A percentile compares a stretch with the other conserved stretches of the same genome.
phyloP scores from a whole-genome alignment of 2,113 vertebrate genomes.

The Proterorhinus semilunaris region DNA sequence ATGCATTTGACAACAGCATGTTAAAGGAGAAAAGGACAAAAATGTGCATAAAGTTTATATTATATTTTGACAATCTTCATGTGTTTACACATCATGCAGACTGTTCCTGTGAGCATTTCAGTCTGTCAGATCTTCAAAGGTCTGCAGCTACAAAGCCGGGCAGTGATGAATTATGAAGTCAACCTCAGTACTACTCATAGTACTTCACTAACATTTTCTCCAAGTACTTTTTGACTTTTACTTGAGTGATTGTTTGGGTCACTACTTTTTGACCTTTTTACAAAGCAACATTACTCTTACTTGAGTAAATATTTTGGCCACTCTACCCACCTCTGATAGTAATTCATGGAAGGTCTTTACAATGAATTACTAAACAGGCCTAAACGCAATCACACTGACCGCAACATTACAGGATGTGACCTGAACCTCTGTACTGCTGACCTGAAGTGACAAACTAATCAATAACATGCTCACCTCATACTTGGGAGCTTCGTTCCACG shows the following conservation, averaged over 20 bases:
- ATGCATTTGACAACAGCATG: background rate
- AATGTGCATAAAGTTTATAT: background rate
- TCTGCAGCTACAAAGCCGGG: background rate
- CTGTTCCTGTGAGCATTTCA: background rate
- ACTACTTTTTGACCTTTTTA: too few species aligned
- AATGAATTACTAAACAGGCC: background rate
- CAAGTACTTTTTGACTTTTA: too few species aligned
- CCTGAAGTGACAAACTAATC: background rate
- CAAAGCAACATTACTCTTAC: too few species aligned
- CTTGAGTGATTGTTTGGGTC: too few species aligned
- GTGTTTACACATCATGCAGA: background rate
- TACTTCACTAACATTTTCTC: too few species aligned
- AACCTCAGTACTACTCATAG: background rate
- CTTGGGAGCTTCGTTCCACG: conserved; percentile 98
- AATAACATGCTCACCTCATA: conserved; percentile 85
- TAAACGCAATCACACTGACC: background rate
- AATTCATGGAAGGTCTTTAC: background rate
- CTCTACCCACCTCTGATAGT: too few species aligned
- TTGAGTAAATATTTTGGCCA: too few species aligned
- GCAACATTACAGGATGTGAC: background rate
- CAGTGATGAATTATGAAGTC: conserved; percentile 11
- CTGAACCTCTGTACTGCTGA: background rate
- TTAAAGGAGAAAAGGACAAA: background rate
- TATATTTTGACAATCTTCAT: background rate
- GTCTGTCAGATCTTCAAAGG: background rate